These are phyloP conservation scores for Xenops minutus DNA, from an alignment of 2,797 vertebrate species.

Conservation along the genomic window DNA sequence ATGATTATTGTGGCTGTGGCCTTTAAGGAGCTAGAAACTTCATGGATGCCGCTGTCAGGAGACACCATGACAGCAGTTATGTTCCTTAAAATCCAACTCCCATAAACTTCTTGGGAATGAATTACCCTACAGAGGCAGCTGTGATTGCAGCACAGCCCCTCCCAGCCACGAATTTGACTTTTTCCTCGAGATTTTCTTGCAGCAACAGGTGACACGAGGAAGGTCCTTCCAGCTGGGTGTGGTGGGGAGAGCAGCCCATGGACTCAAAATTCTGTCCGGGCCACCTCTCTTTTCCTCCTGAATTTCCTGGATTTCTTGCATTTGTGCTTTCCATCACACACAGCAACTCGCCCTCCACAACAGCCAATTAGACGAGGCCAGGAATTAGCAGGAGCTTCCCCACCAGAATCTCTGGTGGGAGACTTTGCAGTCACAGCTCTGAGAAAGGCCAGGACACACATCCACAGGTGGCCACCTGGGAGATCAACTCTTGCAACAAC, in stretches of 20 bases:
- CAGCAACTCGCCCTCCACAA: not conserved
- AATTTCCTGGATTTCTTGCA: not conserved
- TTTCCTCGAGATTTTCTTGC: not conserved
- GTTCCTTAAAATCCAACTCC: not conserved
- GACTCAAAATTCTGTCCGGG: rapidly evolving
- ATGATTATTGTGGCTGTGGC: not conserved
- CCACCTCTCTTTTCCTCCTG: not conserved
- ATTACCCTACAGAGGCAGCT: not conserved
- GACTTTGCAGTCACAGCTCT: not conserved
- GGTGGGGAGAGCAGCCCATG: not conserved
- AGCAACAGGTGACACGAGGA: not conserved
- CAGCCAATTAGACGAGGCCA: not conserved
- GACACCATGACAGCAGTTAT: not conserved
- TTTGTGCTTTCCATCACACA: not conserved
- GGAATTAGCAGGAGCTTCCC: not conserved
- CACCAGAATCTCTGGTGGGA: not conserved
- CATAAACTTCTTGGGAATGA: not conserved
- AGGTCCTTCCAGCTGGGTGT: not conserved
- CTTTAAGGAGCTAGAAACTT: not conserved
- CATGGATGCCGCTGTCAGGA: not conserved
- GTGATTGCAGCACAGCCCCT: not conserved
- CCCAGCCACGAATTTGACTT: not conserved
- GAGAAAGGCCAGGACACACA: rapidly evolving
- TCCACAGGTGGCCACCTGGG: not conserved
- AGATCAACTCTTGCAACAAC: not conserved